phyloP scores from a whole-genome alignment of 2,888 invertebrate genomes.

The Anodontia alba region DNA sequence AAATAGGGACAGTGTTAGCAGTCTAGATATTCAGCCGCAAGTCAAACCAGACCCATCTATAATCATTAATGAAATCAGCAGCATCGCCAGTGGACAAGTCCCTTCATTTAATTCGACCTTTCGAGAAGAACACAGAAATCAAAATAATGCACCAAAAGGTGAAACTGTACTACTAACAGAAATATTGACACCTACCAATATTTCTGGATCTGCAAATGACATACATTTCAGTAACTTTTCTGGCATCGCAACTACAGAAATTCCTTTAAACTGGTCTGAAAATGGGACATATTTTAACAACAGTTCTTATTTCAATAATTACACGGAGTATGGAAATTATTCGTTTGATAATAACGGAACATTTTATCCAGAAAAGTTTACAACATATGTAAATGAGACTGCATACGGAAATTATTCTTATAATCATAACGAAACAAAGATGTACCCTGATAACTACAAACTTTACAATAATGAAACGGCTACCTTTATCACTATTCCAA shows the following conservation, averaged over 20 bases:
- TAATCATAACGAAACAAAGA: background rate
- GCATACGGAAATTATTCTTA: background rate
- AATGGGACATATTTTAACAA: slow-evolving; percentile 1
- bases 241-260: background rate
- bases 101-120: too few species aligned
- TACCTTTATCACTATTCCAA: too few species aligned
- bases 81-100: too few species aligned
- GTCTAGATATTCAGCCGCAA: too few species aligned
- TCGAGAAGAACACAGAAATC: too few species aligned
- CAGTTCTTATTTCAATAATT: background rate
- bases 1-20: too few species aligned
- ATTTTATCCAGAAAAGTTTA: background rate
- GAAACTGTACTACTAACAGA: too few species aligned
- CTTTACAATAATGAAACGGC: background rate
- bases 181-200: too few species aligned
- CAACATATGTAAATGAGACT: background rate
- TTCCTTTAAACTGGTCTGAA: background rate
- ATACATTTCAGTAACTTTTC: background rate
- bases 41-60: too few species aligned
- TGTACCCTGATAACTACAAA: background rate
- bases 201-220: too few species aligned
- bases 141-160: too few species aligned
- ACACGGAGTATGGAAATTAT: background rate
- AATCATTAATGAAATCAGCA: too few species aligned
- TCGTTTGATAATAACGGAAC: background rate